Conservation (phyloP, 2,797 vertebrate genomes). For the Syngnathus rostellatus region DNA sequence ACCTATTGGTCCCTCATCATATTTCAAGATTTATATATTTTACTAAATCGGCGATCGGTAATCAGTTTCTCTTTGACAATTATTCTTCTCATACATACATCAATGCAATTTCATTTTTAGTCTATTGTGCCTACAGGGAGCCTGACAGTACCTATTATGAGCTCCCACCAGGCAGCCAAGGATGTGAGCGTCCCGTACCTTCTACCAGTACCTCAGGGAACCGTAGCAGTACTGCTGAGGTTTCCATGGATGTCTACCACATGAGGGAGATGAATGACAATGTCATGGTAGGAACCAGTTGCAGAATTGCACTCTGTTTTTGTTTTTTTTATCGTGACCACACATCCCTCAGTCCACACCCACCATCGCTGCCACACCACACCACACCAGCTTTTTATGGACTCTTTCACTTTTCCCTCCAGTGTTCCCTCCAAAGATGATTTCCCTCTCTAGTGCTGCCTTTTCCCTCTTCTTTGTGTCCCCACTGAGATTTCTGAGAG, state of each 20-base stretch:
- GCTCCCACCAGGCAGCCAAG: constrained; percentile 74
- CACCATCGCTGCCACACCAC: not conserved
- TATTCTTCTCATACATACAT: no score
- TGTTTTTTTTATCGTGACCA: not conserved
- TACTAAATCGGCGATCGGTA: no score
- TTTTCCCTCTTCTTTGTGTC: constrained; percentile 64
- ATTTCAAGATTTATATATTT: not conserved
- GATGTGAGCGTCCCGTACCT: constrained; percentile 49
- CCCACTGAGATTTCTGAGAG: constrained; percentile 46
- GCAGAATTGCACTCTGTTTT: not conserved
- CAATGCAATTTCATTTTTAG: not conserved
- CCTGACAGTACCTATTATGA: constrained; percentile 97
- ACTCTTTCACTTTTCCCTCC: constrained; percentile 48
- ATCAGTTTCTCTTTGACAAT: no score
- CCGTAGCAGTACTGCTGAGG: constrained; percentile 59
- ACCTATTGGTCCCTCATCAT: not conserved
- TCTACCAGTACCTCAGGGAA: constrained; percentile 59
- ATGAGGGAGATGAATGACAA: constrained; percentile 84
- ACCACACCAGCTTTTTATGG: not conserved
- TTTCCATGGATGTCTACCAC: constrained; percentile 86
- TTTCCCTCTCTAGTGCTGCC: constrained; percentile 64
- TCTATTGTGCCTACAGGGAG: constrained; percentile 69
- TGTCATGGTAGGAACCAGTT: constrained; percentile 77
- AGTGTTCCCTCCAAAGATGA: constrained; percentile 56
- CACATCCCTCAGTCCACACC: not conserved